Percentiles rank a stretch among this genome's conserved stretches.
phyloP scores from a whole-genome alignment of 2,888 invertebrate species.

The Epistrophe grossulariae region DNA sequence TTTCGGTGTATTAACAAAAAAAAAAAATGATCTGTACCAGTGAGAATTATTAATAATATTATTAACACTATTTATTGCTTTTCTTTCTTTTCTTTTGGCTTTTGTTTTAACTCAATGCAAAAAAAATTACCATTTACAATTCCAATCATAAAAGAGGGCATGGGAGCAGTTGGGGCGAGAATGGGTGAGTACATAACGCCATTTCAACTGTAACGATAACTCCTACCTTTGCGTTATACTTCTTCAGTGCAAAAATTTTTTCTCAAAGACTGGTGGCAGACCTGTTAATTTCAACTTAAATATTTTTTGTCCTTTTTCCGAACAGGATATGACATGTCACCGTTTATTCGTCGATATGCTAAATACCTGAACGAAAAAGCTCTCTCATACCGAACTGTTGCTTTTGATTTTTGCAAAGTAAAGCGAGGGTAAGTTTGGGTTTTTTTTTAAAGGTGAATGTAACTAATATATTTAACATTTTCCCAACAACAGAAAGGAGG shows the following conservation, averaged over 20 bases:
- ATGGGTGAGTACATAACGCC: constrained; percentile 82
- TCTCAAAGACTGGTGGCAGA: constrained; percentile 18
- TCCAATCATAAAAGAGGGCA: constrained; percentile 74
- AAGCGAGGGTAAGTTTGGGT: constrained; percentile 93
- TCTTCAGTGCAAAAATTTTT: constrained; percentile 51
- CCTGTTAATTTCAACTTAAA: constrained; percentile 60
- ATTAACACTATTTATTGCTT: constrained; percentile 74
- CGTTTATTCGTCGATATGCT: constrained; percentile 99
- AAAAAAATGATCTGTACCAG: constrained; percentile 49
- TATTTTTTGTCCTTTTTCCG: constrained; percentile 44
- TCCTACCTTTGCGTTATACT: constrained; percentile 49
- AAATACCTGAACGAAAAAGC: constrained; percentile 99
- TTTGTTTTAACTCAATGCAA: constrained; percentile 77
- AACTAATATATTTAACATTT: not conserved
- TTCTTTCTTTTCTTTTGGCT: constrained; percentile 78
- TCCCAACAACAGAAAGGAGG: constrained; percentile 92
- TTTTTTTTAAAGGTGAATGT: not conserved
- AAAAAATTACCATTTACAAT: constrained; percentile 71
- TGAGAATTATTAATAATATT: constrained; percentile 52
- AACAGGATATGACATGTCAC: constrained; percentile 99
- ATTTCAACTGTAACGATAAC: constrained; percentile 65
- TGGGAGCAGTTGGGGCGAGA: constrained; percentile 78
- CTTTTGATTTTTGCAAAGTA: constrained; percentile 99
- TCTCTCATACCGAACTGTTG: constrained; percentile 98
- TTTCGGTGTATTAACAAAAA: constrained; percentile 18